Percentiles rank a stretch among this genome's conserved stretches.
Conservation (phyloP, 2,113 vertebrate genomes). For the Chiloscyllium plagiosum region DNA sequence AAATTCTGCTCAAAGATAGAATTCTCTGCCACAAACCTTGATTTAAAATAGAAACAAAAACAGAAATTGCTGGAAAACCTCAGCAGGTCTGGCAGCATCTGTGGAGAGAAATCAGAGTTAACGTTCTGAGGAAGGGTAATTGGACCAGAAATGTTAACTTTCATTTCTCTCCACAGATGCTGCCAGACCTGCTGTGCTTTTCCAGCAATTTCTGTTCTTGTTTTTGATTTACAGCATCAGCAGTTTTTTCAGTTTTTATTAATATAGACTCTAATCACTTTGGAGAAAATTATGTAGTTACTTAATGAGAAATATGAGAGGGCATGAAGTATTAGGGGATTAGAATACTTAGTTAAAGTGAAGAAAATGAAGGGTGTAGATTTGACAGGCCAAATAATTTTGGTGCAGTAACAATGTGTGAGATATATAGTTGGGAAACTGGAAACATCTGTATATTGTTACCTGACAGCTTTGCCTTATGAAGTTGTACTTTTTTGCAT, state of each 20-base stretch:
- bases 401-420: neutral
- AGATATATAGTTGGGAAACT: neutral
- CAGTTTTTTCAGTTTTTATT: too few relatives aligned
- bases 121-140: too few relatives aligned
- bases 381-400: neutral
- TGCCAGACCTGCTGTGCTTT: too few relatives aligned
- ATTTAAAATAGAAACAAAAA: neutral
- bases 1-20: neutral
- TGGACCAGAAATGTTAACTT: too few relatives aligned
- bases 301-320: neutral
- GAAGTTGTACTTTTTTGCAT: neutral
- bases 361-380: neutral
- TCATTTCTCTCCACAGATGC: too few relatives aligned
- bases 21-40: neutral
- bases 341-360: neutral
- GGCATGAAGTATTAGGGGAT: neutral
- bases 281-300: neutral
- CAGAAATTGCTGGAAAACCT: too few relatives aligned
- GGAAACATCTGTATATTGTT: neutral
- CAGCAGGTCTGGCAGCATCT: too few relatives aligned
- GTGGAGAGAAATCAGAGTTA: too few relatives aligned
- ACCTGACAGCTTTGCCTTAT: neutral
- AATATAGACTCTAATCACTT: neutral
- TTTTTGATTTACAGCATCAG: too few relatives aligned
- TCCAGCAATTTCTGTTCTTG: too few relatives aligned